These are phyloP conservation scores for Zaprionus ornatus DNA, from an alignment of 1,140 invertebrate species.

Conservation along the genomic window DNA sequence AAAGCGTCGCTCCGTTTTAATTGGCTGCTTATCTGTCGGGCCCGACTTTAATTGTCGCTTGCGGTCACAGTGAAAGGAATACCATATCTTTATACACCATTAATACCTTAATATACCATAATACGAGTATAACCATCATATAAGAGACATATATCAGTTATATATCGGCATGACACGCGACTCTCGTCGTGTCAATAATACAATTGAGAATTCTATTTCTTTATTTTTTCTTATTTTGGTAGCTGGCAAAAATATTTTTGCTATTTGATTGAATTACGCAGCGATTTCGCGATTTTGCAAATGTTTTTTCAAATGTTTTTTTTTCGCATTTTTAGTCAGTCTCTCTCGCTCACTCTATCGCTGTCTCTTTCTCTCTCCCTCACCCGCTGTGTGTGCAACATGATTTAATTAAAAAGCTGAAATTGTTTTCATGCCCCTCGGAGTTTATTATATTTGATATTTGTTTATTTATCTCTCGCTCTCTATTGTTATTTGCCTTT, in stretches of 20 bases:
- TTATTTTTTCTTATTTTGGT: conserved; percentile 20
- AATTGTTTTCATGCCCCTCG: conserved; percentile 48
- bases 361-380: background rate
- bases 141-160: background rate
- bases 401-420: conserved; percentile 76
- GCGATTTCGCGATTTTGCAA: conserved; percentile 37
- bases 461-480: conserved; percentile 15
- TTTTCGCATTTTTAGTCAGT: conserved; percentile 30
- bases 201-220: background rate
- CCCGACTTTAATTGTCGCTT: conserved; percentile 18
- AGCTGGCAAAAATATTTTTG: conserved; percentile 38
- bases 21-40: conserved; percentile 19
- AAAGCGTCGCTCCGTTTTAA: conserved; percentile 2
- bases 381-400: conserved; percentile 30
- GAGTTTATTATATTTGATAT: conserved; percentile 59
- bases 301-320: background rate
- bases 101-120: background rate
- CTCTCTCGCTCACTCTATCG: background rate
- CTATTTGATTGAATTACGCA: conserved; percentile 65
- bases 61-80: background rate
- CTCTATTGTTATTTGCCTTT: conserved; percentile 16
- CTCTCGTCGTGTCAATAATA: background rate
- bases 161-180: background rate
- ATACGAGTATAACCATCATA: background rate
- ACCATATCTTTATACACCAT: too few species aligned